phyloP scores from a whole-genome alignment of 1,140 invertebrate genomes.

The Lordiphosa stackelbergi region DNA sequence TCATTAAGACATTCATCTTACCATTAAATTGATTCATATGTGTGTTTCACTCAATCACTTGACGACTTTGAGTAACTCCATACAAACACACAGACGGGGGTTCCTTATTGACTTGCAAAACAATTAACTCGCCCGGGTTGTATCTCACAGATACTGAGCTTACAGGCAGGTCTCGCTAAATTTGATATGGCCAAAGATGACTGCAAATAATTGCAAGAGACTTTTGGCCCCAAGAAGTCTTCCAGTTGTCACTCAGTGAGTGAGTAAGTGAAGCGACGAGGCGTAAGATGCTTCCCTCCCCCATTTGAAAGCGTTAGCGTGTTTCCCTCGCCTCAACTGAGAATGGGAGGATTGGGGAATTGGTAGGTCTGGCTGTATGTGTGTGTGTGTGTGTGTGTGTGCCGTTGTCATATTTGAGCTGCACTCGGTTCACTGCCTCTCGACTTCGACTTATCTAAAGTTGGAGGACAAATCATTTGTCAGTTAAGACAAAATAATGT shows the following conservation, averaged over 20 bases:
- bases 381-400: not conserved
- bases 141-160: conserved; percentile 5
- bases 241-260: conserved; percentile 11
- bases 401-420: conserved; percentile 31
- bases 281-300: conserved; percentile 7
- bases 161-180: conserved; percentile 45
- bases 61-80: no score
- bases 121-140: no score
- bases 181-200: conserved; percentile 45
- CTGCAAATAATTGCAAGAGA: conserved; percentile 63
- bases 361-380: not conserved
- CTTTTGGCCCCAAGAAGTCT: conserved; percentile 18
- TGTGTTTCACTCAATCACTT: no score
- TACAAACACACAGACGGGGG: no score
- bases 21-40: no score
- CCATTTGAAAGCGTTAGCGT: conserved; percentile 45
- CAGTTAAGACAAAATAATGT: conserved; percentile 44
- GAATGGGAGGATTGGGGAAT: not conserved
- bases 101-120: no score
- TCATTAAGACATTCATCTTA: no score
- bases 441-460: conserved; percentile 9
- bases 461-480: conserved; percentile 41
- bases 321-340: conserved; percentile 10
- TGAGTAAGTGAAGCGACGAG: conserved; percentile 9
- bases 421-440: conserved; percentile 31